These are phyloP conservation scores for Drosophila fulvimacula DNA, from an alignment of 2,888 invertebrate species.

Conservation along the genomic window DNA sequence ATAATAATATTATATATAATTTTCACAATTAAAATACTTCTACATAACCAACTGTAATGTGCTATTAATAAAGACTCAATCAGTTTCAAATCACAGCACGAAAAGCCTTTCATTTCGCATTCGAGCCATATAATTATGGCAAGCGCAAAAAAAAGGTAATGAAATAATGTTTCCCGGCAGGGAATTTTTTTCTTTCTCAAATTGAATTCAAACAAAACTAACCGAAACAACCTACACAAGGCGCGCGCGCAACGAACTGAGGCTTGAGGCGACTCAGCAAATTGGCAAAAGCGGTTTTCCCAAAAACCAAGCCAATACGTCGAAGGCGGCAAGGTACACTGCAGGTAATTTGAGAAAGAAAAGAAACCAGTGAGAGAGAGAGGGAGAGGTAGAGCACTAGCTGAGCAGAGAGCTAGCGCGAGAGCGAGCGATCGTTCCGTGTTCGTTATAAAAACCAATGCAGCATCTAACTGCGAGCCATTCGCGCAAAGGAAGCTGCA, in stretches of 20 bases:
- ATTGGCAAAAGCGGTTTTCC: slow-evolving; percentile 66
- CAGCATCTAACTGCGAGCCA: slow-evolving; percentile 60
- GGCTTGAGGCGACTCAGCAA: slow-evolving; percentile 42
- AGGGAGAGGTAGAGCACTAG: not conserved
- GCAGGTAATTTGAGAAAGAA: slow-evolving; percentile 46
- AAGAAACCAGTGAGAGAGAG: slow-evolving; percentile 26
- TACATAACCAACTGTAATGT: slow-evolving; percentile 24
- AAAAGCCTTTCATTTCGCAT: slow-evolving; percentile 32
- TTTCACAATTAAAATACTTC: slow-evolving; percentile 16
- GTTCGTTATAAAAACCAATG: slow-evolving; percentile 72
- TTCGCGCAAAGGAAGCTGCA: slow-evolving; percentile 76
- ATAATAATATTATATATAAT: slow-evolving; percentile 15
- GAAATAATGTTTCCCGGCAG: slow-evolving; percentile 39
- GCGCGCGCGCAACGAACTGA: slow-evolving; percentile 34
- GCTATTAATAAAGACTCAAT: slow-evolving; percentile 51
- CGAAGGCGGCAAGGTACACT: slow-evolving; percentile 26
- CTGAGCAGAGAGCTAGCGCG: slow-evolving; percentile 12
- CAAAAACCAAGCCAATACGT: slow-evolving; percentile 36
- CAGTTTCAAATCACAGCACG: slow-evolving; percentile 38
- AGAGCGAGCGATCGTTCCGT: slow-evolving; percentile 25
- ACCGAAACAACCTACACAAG: slow-evolving; percentile 38
- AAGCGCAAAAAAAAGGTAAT: slow-evolving; percentile 10
- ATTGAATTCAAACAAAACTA: slow-evolving; percentile 10
- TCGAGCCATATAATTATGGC: slow-evolving; percentile 53
- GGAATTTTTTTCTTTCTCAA: slow-evolving; percentile 23